Evolutionary conservation across 2,797 vertebrate genomes (phyloP), one percentile per base, ranked within the genome.

Genomic region (Naso thynnoides): DNA sequence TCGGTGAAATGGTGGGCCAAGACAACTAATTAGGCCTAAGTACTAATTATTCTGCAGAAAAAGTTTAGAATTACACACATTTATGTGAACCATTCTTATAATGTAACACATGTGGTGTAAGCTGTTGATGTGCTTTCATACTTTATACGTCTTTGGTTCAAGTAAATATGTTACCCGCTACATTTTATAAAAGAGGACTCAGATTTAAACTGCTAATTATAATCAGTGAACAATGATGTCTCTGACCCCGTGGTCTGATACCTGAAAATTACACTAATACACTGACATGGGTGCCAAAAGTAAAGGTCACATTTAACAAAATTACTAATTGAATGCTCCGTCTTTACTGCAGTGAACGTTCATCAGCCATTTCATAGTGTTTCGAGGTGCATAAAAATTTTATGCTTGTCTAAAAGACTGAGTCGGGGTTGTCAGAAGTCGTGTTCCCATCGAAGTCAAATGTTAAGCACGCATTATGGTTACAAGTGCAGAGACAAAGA

Each of bases 11-110:
- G 36, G 27, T 60, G 27, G 47, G 16, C n/a, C 18, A 57, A 71
- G 41, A 65, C 38, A 60, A 67, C 44, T 83, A 78, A 88, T 86
- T 86, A 67, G n/a, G n/a, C n/a, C n/a, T n/a, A n/a, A 24, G 23
- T 3, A 10, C 36, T 70, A 73, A 87, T 82, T 83, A 73, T 39
- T n/a, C 33, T 26, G 13, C 54, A 38, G 45, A 53, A 58, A 48
- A 26, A 47, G 23, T 62, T 64, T 9, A 15, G 3, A 39, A 26
- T 47, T 45, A 57, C 13, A 29, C 64, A 24, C 47, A 33, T 26
- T 50, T 36, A 68, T 56, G 49, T 56, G 54, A 68, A 49, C 11
- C 27, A 50, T 56, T n/a, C n/a, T 60, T 42, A 45, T 36, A 31
- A 8, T 33, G 11, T 41, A 33, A 62, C 18, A 36, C 27, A 63